Evolutionary conservation across 2,113 vertebrate species (phyloP).

Genomic region (Phylloscopus trochilus): DNA sequence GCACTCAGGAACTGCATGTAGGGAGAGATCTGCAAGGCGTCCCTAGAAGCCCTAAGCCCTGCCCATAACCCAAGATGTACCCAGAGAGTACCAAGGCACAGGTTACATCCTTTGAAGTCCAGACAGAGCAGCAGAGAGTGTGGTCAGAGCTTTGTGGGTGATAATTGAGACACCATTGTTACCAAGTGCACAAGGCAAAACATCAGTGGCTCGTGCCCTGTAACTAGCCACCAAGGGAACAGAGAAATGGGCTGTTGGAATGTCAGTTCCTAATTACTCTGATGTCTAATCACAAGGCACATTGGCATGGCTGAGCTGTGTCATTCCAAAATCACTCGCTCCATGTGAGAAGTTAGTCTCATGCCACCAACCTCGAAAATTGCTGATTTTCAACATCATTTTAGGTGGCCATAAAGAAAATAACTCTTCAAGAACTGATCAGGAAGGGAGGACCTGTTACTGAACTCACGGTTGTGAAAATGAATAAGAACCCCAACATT

Average conservation of each 20-base stretch:
- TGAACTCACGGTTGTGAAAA: constrained; percentile 74
- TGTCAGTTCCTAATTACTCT: not conserved
- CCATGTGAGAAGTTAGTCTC: not conserved
- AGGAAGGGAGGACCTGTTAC: constrained; percentile 93
- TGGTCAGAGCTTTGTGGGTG: not conserved
- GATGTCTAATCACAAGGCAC: not conserved
- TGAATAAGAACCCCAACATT: constrained; percentile 43
- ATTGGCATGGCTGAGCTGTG: not conserved
- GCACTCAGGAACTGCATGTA: too few relatives aligned
- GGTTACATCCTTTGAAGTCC: not conserved
- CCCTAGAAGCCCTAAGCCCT: too few relatives aligned
- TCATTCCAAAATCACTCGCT: not conserved
- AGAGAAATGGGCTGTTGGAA: not conserved
- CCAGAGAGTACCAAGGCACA: too few relatives aligned
- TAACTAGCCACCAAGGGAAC: not conserved
- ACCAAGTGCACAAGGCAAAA: not conserved
- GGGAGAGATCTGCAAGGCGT: too few relatives aligned
- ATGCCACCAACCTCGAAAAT: not conserved
- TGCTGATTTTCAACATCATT: constrained; percentile 6
- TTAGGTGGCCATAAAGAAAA: constrained; percentile 83
- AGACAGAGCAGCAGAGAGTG: not conserved
- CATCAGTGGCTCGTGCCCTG: not conserved
- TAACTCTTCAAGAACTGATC: constrained; percentile 71
- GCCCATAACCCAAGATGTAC: too few relatives aligned
- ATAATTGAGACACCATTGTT: not conserved